phyloP scores from a whole-genome alignment of 2,888 invertebrate species.

The Eupithecia subfuscata region DNA sequence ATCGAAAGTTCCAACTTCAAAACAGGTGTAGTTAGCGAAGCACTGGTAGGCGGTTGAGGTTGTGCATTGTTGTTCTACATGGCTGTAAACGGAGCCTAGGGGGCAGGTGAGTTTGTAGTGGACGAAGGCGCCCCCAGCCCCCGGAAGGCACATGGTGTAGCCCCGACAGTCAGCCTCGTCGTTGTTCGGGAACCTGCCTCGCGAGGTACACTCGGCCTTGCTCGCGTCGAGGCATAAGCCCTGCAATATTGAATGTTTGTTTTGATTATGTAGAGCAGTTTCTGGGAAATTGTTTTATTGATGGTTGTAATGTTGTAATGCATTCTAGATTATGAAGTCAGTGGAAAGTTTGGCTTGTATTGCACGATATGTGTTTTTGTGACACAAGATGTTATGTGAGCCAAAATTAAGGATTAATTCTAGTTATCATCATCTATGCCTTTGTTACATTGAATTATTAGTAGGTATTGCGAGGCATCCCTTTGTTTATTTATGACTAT shows the following conservation, averaged over 20 bases:
- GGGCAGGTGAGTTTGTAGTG: conserved; percentile 71
- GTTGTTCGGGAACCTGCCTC: conserved; percentile 70
- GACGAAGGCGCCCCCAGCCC: conserved; percentile 56
- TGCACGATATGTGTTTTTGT: background rate
- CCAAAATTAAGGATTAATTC: background rate
- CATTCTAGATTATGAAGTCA: conserved; percentile 2
- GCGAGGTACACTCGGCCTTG: conserved; percentile 58
- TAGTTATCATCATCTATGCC: background rate
- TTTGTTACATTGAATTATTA: background rate
- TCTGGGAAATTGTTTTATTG: conserved; percentile 7
- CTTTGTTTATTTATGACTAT: too few relatives aligned
- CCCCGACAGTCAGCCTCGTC: conserved; percentile 64
- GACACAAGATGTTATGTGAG: background rate
- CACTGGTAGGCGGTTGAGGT: conserved; percentile 69
- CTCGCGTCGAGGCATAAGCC: conserved; percentile 56
- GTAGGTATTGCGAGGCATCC: too few relatives aligned
- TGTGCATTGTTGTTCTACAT: conserved; percentile 68
- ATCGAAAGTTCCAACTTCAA: conserved; percentile 55
- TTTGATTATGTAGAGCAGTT: conserved; percentile 45
- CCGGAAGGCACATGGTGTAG: conserved; percentile 68
- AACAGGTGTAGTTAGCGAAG: conserved; percentile 60
- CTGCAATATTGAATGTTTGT: conserved; percentile 59
- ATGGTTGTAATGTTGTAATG: background rate
- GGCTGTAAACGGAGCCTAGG: conserved; percentile 65
- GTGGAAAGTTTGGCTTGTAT: background rate